Conservation (phyloP, 2,797 vertebrate species). For the Scarus forsteni region DNA sequence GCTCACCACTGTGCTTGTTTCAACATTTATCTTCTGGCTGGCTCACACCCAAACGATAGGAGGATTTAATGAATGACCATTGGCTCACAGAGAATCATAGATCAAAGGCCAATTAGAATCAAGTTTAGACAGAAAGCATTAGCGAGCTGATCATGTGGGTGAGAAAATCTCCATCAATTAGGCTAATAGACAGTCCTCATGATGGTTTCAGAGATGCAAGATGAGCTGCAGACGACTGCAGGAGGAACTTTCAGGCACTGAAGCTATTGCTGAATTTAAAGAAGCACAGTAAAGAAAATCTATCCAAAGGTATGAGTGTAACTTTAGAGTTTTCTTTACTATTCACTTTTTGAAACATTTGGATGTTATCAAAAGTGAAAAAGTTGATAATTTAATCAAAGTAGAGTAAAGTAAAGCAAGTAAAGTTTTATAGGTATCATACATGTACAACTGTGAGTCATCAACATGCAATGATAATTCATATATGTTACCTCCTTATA, state of each 20-base stretch:
- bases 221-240: conserved; percentile 23
- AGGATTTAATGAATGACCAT: conserved; percentile 36
- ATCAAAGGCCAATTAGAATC: conserved; percentile 59
- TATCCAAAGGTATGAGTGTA: too few relatives aligned
- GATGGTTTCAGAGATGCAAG: conserved; percentile 37
- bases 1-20: conserved; percentile 4
- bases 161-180: conserved; percentile 57
- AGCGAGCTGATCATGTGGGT: conserved; percentile 45
- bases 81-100: conserved; percentile 24
- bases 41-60: background rate
- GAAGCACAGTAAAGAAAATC: background rate
- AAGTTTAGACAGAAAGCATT: conserved; percentile 47
- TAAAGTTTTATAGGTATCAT: too few relatives aligned
- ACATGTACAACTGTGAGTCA: too few relatives aligned
- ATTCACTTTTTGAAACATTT: too few relatives aligned
- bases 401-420: too few relatives aligned
- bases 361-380: too few relatives aligned
- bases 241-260: background rate
- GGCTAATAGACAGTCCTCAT: conserved; percentile 37
- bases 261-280: conserved; percentile 4
- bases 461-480: too few relatives aligned
- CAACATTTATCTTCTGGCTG: conserved; percentile 1
- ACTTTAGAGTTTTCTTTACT: too few relatives aligned
- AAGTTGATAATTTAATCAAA: too few relatives aligned
- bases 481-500: too few relatives aligned